A percentile compares a stretch with the other conserved stretches of the same genome.
Conservation (phyloP, 2,113 vertebrate species). For the Argyrosomus japonicus region DNA sequence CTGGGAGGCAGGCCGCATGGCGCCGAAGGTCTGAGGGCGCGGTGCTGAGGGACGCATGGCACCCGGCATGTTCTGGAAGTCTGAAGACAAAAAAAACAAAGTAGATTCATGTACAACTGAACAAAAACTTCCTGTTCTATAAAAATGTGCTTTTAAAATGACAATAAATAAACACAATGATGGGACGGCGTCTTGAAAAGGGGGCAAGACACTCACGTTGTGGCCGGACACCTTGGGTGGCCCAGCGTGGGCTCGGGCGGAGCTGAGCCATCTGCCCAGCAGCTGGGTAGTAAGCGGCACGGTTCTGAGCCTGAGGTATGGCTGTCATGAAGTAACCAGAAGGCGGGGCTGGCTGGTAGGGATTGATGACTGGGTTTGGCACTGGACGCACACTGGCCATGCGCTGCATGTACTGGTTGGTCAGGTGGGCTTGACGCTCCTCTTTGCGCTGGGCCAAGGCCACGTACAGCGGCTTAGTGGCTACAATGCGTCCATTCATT, state of each 20-base stretch:
- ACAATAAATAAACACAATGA: not conserved
- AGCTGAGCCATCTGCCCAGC: slow-evolving; percentile 93
- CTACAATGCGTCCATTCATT: slow-evolving; percentile 98
- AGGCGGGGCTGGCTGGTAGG: slow-evolving; percentile 95
- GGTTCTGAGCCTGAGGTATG: slow-evolving; percentile 97
- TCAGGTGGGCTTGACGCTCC: slow-evolving; percentile 97
- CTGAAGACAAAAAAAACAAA: slow-evolving; percentile 70
- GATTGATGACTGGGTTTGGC: slow-evolving; percentile 96
- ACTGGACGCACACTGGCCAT: slow-evolving; percentile 95
- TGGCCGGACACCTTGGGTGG: slow-evolving; percentile 94
- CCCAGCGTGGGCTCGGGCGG: slow-evolving; percentile 96
- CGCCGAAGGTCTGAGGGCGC: slow-evolving; percentile 90
- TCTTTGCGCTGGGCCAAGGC: slow-evolving; percentile 97
- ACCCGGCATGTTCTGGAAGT: slow-evolving; percentile 96
- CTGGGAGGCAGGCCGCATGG: slow-evolving; percentile 92
- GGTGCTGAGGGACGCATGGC: slow-evolving; percentile 93
- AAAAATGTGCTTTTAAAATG: not conserved
- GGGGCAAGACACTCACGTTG: slow-evolving; percentile 88
- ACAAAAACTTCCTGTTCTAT: not conserved
- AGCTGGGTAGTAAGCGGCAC: slow-evolving; percentile 94
- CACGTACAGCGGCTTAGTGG: slow-evolving; percentile 96
- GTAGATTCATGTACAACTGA: not conserved
- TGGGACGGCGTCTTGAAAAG: not conserved
- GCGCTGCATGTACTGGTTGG: slow-evolving; percentile 98
- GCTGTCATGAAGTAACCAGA: slow-evolving; percentile 98